Base-by-base conservation (phyloP, 2,888 invertebrate species). In the Podabrus alpinus region DNA sequence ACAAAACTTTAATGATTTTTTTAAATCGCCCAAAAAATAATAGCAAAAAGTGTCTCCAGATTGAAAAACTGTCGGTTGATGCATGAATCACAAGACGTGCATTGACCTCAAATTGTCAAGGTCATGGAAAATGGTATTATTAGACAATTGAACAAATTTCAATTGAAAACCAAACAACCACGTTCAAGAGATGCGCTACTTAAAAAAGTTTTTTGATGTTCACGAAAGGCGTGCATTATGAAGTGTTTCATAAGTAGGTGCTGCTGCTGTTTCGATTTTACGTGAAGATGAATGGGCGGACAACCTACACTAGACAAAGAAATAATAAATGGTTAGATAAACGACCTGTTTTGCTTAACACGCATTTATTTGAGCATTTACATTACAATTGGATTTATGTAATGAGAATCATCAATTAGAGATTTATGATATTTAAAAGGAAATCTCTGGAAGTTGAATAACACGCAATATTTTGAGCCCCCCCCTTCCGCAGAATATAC, bases 311-410 rank as follows among this genome's bases (percentile, higher is more conserved):
- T 21, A 19, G 17, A 64, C 62, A 64, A 64, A 64, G 45, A 7
- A 9, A 64, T 64, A 64, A 64, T 64, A 64, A 64, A 64, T 64
- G 62, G 62, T 21, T 64, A 64, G 62, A 64, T 64, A 21, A 64
- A 64, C 62, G 62, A 64, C 17, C 62, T 64, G 62, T 64, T 64
- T 64, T 64, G 62, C 62, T 62, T 62, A 62, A 62, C 62, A 64
- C 62, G 62, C 19, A 64, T 19, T 64, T 64, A 64, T 64, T 64
- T 19, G n/a, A 11, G n/a, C n/a, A 64, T 64, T 64, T 19, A 64
- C 62, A 64, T 64, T 19, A 64, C 21, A 64, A 64, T 45, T 45
- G 11, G 45, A 45, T 45, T 45, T 45, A 45, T 45, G 45, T 45
- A 45, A 45, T 45, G n/a, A 45, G 45, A 45, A 45, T 45, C 45